Base-by-base conservation (phyloP, 2,888 invertebrate species). In the Cheilosia variabilis region DNA sequence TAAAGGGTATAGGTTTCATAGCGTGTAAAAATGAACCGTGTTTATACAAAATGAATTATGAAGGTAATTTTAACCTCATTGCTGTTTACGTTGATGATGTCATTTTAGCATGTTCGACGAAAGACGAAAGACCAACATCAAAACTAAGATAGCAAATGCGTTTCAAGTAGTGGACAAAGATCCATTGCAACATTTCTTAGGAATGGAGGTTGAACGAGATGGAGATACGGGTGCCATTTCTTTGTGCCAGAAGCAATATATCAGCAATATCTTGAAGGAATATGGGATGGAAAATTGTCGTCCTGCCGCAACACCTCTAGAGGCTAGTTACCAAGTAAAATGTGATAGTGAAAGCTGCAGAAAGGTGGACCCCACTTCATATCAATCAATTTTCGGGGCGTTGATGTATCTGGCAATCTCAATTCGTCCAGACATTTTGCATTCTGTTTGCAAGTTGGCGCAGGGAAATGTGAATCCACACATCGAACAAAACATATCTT, bases 21-120 rank as follows among this genome's bases (percentile, higher is more conserved):
- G 17, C 72, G 13, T 84, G 87, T 57, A 47, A 50, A 9, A 87
- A 52, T 50, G 88, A 88, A 41, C 81, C 87, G 13, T 88, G 87
- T 55, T 41, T 87, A 1, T 88, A 88, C 47, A 88, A 52, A 31
- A 71, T 45, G 37, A 71, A 50, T 27, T 27, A 27, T 27, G 17
- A 78, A 22, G 72, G 68, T 63, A 63, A 63, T n/a, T 55, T 76
- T 22, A 66, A 58, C 34, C 19, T 87, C 15, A 82, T 78, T 27
- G 63, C 80, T 3, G 66, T 82, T 24, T 82, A 76, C 50, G 83
- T 72, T 52, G 84, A 78, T 65, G 87, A 88, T 50, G 9, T 88
- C 10, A 60, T 88, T 22, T 66, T 87, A 65, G 87, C 80, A 31
- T 17, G 55, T 27, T 55, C 55, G 2, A 31, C 31, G 27, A 31